Evolutionary conservation across 2,888 invertebrate genomes (phyloP), one percentile per base, ranked within the genome.

Genomic region (Scotopteryx bipunctaria): DNA sequence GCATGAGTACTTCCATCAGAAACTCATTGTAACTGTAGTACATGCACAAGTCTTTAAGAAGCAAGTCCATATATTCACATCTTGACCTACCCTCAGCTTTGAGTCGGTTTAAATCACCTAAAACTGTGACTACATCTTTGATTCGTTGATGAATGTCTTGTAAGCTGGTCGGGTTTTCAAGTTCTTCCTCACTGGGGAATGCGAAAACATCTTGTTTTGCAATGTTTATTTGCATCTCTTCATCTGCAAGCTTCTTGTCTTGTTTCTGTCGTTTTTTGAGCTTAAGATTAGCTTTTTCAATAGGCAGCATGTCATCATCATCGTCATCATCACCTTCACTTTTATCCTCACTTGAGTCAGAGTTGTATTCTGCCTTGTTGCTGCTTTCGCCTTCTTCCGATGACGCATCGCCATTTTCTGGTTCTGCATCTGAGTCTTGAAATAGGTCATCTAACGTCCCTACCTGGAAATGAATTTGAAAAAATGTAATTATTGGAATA

Each of bases 1-100:
- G 94, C 94, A 98, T 95, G 1, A 99, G 87, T 72, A 95, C 94
- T 64, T 94, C 94, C 96, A 99, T 98, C 9, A 99, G 87, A 79
- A 96, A 99, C 47, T 96, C 95, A 86, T 99, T 99, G 79, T 99
- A 99, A 74, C 97, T 97, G 91, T 99, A 99, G 81, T 98, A 99
- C 16, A 93, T 91, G 72, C 98, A 98, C 40, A 99, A 91, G 88
- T 99, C 99, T 66, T 93, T 93, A 45, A 92, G 92, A 23, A 99
- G 89, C 40, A 97, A 89, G 0, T 94, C 93, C 9, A 95, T 80
- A 75, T 99, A 99, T 61, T 98, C 98, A 51, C 92, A 90, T 21
- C 99, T 92, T 1, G 94, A 93, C 67, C 95, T 94, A 1, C 92
- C 91, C 5, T 91, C 87, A 64, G 95, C 94, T 41, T 95, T 92